A percentile compares a stretch with the other conserved stretches of the same genome.
These are phyloP conservation scores for Luperina nickerlii DNA, from an alignment of 2,888 invertebrate genomes.

Conservation along the genomic window DNA sequence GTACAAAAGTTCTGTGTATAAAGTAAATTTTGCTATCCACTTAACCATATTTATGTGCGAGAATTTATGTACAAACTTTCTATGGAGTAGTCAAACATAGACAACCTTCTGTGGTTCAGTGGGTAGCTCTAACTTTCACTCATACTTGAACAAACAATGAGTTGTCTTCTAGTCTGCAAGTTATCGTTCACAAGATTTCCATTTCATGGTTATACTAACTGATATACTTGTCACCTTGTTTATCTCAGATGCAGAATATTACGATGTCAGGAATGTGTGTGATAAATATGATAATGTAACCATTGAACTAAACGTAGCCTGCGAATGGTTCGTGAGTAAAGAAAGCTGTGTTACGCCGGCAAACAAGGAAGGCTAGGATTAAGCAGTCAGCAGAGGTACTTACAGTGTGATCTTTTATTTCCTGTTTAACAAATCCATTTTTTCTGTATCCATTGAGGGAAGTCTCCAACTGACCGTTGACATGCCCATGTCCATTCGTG, in stretches of 20 bases:
- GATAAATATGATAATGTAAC: conserved; percentile 23
- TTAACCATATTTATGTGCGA: conserved; percentile 17
- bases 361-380: conserved; percentile 11
- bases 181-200: conserved; percentile 35
- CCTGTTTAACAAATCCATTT: conserved; percentile 83
- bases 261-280: neutral
- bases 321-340: neutral
- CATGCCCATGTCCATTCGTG: conserved; percentile 83
- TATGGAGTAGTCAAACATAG: conserved; percentile 62
- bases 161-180: conserved; percentile 13
- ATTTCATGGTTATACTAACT: conserved; percentile 23
- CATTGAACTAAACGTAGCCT: conserved; percentile 9
- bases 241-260: conserved; percentile 1
- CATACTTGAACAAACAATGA: conserved; percentile 49
- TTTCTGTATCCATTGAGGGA: conserved; percentile 83
- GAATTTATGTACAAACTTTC: conserved; percentile 61
- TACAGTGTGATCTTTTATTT: conserved; percentile 76
- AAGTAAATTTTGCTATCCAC: conserved; percentile 16
- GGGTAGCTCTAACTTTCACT: conserved; percentile 68
- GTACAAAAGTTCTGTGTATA: neutral
- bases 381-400: conserved; percentile 67
- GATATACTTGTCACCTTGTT: conserved; percentile 13
- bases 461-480: conserved; percentile 82
- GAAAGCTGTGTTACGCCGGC: conserved; percentile 24
- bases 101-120: conserved; percentile 54